Evolutionary conservation across 2,113 vertebrate genomes (phyloP).

Genomic region (Heteronetta atricapilla): DNA sequence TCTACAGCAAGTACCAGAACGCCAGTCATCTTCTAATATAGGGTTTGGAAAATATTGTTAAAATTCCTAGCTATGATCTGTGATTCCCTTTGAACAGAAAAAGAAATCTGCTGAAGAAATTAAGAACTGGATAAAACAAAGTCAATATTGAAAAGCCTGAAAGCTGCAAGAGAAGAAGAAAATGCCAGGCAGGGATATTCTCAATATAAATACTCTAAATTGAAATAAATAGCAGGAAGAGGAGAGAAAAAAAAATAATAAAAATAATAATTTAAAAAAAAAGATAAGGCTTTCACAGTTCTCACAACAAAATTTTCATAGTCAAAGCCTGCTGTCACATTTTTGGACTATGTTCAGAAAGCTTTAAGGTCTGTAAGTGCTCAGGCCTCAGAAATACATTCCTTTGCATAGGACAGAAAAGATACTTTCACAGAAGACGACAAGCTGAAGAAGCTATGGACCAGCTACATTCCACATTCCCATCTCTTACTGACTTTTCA

Average conservation of each 20-base stretch:
- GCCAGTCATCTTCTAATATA: not conserved
- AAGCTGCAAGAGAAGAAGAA: not conserved
- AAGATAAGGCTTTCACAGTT: not conserved
- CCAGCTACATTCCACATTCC: not conserved
- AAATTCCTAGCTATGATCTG: not conserved
- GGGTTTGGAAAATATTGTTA: not conserved
- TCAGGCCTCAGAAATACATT: not conserved
- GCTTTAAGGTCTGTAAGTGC: not conserved
- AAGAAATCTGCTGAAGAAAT: not conserved
- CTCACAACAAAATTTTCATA: not conserved
- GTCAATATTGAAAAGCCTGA: not conserved
- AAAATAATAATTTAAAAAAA: too few species aligned
- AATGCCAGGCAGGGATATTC: not conserved
- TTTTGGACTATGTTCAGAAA: not conserved
- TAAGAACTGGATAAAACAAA: not conserved
- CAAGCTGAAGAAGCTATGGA: not conserved
- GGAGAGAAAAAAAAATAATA: not conserved
- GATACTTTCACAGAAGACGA: not conserved
- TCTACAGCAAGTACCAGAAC: not conserved
- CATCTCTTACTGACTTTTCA: not conserved
- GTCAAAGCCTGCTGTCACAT: not conserved
- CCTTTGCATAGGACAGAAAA: not conserved
- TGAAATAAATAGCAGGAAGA: not conserved
- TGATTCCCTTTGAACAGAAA: not conserved
- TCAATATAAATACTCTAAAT: not conserved